A percentile compares a stretch with the other conserved stretches of the same genome.
These are phyloP conservation scores for Megaustenia siamemsis DNA, from an alignment of 2,888 invertebrate species.

Conservation along the genomic window DNA sequence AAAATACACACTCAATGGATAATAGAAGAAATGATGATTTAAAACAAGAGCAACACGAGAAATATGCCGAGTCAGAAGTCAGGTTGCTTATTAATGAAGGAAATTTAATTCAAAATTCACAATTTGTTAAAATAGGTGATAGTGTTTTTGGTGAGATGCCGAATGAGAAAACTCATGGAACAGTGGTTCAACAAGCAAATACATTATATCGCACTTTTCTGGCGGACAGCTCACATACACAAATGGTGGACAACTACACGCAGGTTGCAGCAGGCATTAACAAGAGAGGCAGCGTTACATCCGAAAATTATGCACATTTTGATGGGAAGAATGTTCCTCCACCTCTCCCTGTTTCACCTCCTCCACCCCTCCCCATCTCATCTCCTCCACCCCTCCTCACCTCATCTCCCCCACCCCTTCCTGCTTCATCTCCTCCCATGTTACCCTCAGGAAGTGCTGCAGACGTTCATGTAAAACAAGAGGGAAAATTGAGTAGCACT, in stretches of 20 bases:
- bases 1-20: background rate
- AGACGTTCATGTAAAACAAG: background rate
- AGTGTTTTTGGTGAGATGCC: too few relatives aligned
- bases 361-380: constrained; percentile 59
- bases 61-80: background rate
- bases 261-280: background rate
- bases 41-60: constrained; percentile 9
- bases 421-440: too few relatives aligned
- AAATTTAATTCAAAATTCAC: background rate
- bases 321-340: constrained; percentile 66
- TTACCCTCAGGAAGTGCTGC: background rate
- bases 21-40: background rate
- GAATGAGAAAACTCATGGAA: background rate
- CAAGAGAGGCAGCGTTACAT: background rate
- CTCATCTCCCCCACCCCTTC: constrained; percentile 62
- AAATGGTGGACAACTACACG: background rate
- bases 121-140: background rate
- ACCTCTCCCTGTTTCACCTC: constrained; percentile 67
- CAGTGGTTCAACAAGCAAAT: too few relatives aligned
- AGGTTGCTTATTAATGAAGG: background rate
- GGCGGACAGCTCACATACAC: too few relatives aligned
- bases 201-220: background rate
- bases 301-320: constrained; percentile 45
- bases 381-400: constrained; percentile 65
- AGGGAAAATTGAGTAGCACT: background rate